Percentiles rank a stretch among this genome's conserved stretches.
These are phyloP conservation scores for Rhodinocichla rosea DNA, from an alignment of 2,113 vertebrate genomes.

Conservation along the genomic window DNA sequence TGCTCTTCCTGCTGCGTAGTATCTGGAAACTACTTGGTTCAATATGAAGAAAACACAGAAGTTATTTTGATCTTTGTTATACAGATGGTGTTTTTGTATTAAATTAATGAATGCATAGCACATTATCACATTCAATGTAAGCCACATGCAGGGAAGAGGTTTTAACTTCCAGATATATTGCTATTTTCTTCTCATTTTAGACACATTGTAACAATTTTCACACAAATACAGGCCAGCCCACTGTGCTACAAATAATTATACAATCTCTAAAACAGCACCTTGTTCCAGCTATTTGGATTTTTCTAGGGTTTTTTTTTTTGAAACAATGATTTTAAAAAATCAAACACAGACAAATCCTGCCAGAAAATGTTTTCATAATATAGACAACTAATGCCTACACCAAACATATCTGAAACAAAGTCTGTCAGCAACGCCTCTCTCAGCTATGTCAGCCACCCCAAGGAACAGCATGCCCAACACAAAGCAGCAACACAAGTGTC, in stretches of 20 bases:
- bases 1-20: neutral
- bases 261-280: neutral
- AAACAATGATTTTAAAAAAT: neutral
- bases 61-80: neutral
- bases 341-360: neutral
- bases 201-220: neutral
- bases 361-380: neutral
- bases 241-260: neutral
- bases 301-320: neutral
- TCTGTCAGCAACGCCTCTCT: neutral
- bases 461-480: neutral
- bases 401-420: neutral
- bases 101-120: slow-evolving; percentile 21
- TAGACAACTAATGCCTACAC: neutral
- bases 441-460: neutral
- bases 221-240: neutral
- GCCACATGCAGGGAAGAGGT: neutral
- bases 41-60: neutral
- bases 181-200: neutral
- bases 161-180: neutral
- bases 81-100: slow-evolving; percentile 24
- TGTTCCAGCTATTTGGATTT: neutral
- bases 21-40: neutral
- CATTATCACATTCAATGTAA: slow-evolving; percentile 9
- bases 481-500: neutral